phyloP scores from a whole-genome alignment of 2,888 invertebrate species.

The Nephrotoma guestfalica region DNA sequence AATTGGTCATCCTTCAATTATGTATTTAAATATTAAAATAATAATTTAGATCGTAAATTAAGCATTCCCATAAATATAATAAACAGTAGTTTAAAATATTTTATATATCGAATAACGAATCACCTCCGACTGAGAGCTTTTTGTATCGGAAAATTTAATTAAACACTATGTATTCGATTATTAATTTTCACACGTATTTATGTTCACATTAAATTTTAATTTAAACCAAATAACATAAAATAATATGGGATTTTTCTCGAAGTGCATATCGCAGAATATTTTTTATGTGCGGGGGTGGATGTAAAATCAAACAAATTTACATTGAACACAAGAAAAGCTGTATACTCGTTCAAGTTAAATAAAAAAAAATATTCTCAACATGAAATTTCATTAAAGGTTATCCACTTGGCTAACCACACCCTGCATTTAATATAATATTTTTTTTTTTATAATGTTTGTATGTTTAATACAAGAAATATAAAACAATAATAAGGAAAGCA shows the following conservation, averaged over 20 bases:
- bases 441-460: not conserved
- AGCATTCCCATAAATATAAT: not conserved
- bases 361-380: not conserved
- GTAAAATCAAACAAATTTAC: not conserved
- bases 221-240: not conserved
- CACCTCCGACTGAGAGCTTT: not conserved
- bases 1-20: not conserved
- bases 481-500: slow-evolving; percentile 3
- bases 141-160: not conserved
- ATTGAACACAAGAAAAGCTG: not conserved
- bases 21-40: not conserved
- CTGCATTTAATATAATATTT: not conserved
- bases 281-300: not conserved
- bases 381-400: slow-evolving; percentile 2
- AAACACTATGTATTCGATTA: not conserved
- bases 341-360: not conserved
- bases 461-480: not conserved
- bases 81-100: not conserved
- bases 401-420: slow-evolving; percentile 3
- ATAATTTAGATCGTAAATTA: not conserved
- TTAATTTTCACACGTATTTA: not conserved
- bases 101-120: not conserved
- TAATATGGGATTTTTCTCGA: not conserved
- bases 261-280: not conserved
- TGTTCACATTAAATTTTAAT: not conserved